These are phyloP conservation scores for Myotis davidii DNA, from an alignment of 2,113 vertebrate genomes.

Conservation along the genomic window DNA sequence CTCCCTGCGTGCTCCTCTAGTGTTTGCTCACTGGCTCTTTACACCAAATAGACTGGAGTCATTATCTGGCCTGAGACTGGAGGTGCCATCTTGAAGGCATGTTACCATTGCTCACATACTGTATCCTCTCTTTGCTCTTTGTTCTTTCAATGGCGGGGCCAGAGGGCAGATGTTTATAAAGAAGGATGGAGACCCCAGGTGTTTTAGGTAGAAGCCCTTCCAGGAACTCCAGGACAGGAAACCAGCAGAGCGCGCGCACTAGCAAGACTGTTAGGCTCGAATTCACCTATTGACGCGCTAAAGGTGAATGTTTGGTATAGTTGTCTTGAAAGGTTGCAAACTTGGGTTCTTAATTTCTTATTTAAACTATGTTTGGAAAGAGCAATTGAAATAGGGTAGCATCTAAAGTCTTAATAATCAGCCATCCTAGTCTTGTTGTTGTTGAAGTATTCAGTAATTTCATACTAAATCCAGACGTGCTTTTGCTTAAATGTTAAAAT, in stretches of 20 bases:
- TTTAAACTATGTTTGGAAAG: neutral
- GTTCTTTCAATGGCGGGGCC: neutral
- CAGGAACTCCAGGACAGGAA: conserved; percentile 32
- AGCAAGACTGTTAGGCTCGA: neutral
- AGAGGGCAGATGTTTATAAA: neutral
- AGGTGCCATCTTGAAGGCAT: conserved; percentile 7
- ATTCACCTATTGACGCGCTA: neutral
- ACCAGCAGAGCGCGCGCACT: neutral
- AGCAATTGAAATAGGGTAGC: neutral
- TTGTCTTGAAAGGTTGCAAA: conserved; percentile 3
- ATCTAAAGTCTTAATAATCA: neutral
- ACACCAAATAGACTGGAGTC: neutral
- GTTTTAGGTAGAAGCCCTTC: conserved; percentile 20
- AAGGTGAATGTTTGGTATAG: neutral
- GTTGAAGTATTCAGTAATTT: neutral
- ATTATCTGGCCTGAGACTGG: neutral
- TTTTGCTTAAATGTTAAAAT: neutral
- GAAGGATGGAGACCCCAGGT: neutral
- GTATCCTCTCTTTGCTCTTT: neutral
- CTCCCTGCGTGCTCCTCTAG: conserved; percentile 23
- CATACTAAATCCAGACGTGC: neutral
- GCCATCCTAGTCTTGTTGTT: neutral
- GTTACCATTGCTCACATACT: neutral
- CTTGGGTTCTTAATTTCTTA: neutral
- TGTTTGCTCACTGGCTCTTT: conserved; percentile 54